Evolutionary conservation across 2,797 vertebrate genomes (phyloP), one percentile per base, ranked within the genome.

Genomic region (Enteromius fasciolatus): DNA sequence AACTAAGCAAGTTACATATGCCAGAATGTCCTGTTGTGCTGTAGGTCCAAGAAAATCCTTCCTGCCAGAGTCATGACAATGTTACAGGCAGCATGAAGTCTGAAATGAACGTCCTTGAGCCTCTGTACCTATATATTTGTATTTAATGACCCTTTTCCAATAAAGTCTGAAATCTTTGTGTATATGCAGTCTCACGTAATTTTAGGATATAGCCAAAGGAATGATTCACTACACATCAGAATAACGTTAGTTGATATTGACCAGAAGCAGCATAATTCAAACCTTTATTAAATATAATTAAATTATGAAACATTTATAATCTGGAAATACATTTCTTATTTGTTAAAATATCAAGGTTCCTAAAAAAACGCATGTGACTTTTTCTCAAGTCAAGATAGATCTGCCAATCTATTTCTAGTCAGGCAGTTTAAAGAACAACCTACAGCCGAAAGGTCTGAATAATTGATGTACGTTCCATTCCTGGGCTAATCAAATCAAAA

Each of bases 131-230:
- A 69, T 75, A 66, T 82, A 41, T 87, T 88, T 90, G 80, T 80
- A 87, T 83, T 74, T 23, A 87, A 87, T 52, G 79, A 12, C 70
- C 59, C 75, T 87, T 90, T 79, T 88, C 69, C 68, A 93, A 91
- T 93, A 93, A 94, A 93, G 86, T 89, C 84, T 88, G 36, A 88
- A 89, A 70, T 81, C 88, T 82, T 91, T 90, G 88, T 90, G 91
- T 91, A 88, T 66, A 66, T 44, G 81, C 23, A 72, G 36, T 69
- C 76, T 63, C 5, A 15, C 9, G 20, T 46, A 1, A 17, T 28
- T 67, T 5, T 4, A 67, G 59, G 25, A n/a, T 25, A 18, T 31
- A 50, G 68, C 44, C 23, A 20, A 50, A 18, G 7, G 1, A 69
- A 36, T 20, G 3, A 75, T 41, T 41, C 6, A 59, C 33, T 39